Base-by-base conservation (phyloP, 2,797 vertebrate species). In the Poecile montanus region DNA sequence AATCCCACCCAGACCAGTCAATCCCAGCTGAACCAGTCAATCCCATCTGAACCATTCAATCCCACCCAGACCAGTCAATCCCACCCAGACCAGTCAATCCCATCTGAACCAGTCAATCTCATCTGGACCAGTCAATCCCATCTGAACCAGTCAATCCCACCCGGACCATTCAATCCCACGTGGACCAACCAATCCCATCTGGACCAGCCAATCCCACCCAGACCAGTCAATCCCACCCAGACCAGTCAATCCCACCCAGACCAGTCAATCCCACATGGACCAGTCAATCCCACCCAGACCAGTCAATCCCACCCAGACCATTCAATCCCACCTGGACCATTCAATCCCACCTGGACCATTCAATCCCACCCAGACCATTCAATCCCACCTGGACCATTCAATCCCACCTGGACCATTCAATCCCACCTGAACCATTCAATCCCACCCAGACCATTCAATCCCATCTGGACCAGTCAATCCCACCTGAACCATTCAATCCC, bases 201-300 rank as follows among this genome's bases (percentile, higher is more conserved):
- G 34, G 26, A 38, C 9, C 65, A 36, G 2, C 4, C 14, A 22
- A 5, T 50, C 19, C 26, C 47, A 51, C 2, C 3, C 1, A 11
- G 20, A 40, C 11, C 27, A 53, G 2, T 3, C 34, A 30, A 3
- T 40, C 20, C n/a, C 50, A 36, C 3, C 13, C 7, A 15, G 10
- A 23, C 11, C 62, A 45, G 4, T 2, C 21, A 45, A 9, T 34
- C 23, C 45, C n/a, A 20, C 2, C 4, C 2, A 9, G 13, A 21
- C 18, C n/a, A 34, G 4, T 6, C 62, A 47, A 13, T 34, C 32
- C 30, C 30, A 45, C 0, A n/a, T 2, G 13, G 13, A 21, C 18
- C n/a, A 34, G 4, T 6, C 62, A 47, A 13, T 34, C 32, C 30
- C 30, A 45, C 0, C 4, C 3, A 20, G 21, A 23, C 21, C 40